Conservation (phyloP, 2,797 vertebrate species). For the Hybognathus amarus region DNA sequence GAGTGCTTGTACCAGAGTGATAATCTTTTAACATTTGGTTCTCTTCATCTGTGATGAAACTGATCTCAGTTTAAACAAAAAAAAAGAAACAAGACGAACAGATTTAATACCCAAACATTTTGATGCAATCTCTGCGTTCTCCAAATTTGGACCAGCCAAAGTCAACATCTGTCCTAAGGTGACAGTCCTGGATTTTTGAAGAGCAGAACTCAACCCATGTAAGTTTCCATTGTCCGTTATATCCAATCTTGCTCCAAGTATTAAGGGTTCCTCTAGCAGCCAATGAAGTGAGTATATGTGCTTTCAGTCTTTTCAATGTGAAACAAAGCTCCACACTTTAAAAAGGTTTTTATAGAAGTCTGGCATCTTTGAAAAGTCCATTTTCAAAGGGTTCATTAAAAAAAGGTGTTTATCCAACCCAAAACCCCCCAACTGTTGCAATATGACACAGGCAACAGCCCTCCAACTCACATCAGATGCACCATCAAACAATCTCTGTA, state of each 20-base stretch:
- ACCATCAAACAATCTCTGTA: not conserved
- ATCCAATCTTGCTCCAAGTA: not conserved
- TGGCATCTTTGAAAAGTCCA: not conserved
- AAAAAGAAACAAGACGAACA: not conserved
- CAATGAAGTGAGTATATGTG: not conserved
- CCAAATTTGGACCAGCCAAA: not conserved
- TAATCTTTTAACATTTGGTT: not conserved
- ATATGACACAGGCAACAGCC: not conserved
- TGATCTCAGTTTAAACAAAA: not conserved
- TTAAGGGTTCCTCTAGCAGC: not conserved
- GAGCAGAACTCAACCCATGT: not conserved
- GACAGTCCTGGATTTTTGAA: not conserved
- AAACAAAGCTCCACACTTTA: constrained; percentile 9
- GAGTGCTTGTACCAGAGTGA: too few species aligned
- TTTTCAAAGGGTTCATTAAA: not conserved
- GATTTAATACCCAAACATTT: not conserved
- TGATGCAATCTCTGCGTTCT: not conserved
- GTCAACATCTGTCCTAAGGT: not conserved
- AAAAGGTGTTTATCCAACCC: not conserved
- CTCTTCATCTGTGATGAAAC: not conserved
- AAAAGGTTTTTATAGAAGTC: not conserved
- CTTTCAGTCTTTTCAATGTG: not conserved
- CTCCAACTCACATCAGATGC: not conserved
- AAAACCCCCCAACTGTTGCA: not conserved
- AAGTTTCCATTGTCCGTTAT: not conserved